Percentiles rank a stretch among this genome's conserved stretches.
phyloP scores from a whole-genome alignment of 1,140 invertebrate species.

The Lordiphosa mommai region DNA sequence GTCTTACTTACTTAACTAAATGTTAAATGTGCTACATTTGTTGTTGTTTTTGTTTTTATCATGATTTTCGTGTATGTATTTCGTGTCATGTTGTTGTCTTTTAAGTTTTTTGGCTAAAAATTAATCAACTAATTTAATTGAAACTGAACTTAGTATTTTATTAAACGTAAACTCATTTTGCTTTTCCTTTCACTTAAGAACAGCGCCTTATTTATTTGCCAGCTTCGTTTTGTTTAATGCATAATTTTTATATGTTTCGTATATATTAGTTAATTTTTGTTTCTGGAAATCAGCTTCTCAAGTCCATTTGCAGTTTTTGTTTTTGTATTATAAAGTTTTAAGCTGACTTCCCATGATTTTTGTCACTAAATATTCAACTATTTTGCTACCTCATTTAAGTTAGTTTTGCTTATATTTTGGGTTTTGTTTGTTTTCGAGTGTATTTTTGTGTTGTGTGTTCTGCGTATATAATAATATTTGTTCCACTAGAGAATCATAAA shows the following conservation, averaged over 20 bases:
- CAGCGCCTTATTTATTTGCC: slow-evolving; percentile 45
- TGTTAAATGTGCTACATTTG: slow-evolving; percentile 39
- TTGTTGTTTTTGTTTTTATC: slow-evolving; percentile 22
- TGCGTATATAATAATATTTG: slow-evolving; percentile 73
- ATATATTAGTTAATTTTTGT: slow-evolving; percentile 30
- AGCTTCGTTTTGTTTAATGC: slow-evolving; percentile 1
- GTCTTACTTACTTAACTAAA: slow-evolving; percentile 49
- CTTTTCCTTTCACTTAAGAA: slow-evolving; percentile 47
- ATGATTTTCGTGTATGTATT: slow-evolving; percentile 34
- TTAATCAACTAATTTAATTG: slow-evolving; percentile 31
- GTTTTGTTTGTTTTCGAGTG: slow-evolving; percentile 23
- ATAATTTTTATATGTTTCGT: slow-evolving; percentile 23
- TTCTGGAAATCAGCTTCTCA: slow-evolving; percentile 41
- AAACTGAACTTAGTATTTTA: slow-evolving; percentile 62
- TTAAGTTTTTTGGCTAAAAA: slow-evolving; percentile 45
- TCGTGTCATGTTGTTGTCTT: slow-evolving; percentile 57
- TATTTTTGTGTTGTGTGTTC: slow-evolving; percentile 33
- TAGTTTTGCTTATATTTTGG: slow-evolving; percentile 21
- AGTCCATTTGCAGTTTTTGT: slow-evolving; percentile 48
- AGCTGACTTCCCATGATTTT: slow-evolving; percentile 50
- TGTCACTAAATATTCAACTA: slow-evolving; percentile 51
- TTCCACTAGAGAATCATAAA: slow-evolving; percentile 55
- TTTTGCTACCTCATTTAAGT: slow-evolving; percentile 45
- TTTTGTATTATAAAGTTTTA: slow-evolving; percentile 43
- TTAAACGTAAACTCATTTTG: slow-evolving; percentile 61